These are phyloP conservation scores for Leucopsar rothschildi DNA, from an alignment of 2,113 vertebrate genomes.

Conservation along the genomic window DNA sequence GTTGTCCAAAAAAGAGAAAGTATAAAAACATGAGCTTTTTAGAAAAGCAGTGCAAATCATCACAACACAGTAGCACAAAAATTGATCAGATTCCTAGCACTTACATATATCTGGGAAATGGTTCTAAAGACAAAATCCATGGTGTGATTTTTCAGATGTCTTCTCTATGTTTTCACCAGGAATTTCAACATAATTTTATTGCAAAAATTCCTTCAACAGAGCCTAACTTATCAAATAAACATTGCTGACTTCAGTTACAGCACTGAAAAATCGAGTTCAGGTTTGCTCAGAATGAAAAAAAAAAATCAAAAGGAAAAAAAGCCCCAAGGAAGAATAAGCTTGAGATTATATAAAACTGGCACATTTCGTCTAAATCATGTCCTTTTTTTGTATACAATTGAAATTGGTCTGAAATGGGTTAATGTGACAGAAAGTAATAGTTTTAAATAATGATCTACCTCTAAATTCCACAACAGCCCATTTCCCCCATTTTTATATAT, in stretches of 20 bases:
- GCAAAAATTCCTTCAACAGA: neutral
- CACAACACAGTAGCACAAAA: neutral
- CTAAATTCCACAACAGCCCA: neutral
- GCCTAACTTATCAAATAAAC: neutral
- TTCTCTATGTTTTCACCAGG: neutral
- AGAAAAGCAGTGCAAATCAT: neutral
- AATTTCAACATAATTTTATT: conserved; percentile 3
- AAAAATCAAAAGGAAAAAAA: neutral
- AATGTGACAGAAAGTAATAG: neutral
- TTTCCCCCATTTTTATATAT: neutral
- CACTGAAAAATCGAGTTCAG: neutral
- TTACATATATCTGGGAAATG: neutral
- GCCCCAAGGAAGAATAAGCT: neutral
- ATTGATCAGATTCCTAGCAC: neutral
- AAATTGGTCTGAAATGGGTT: neutral
- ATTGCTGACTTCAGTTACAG: neutral
- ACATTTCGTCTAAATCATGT: neutral
- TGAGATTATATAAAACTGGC: neutral
- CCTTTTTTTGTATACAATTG: neutral
- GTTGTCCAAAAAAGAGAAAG: neutral
- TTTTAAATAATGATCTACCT: neutral
- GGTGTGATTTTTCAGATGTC: neutral
- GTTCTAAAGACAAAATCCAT: neutral
- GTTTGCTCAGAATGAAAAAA: neutral
- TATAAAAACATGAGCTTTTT: neutral